Percentiles rank a stretch among this genome's conserved stretches.
Conservation (phyloP, 1,140 invertebrate species). For the Drosophila gunungcola region DNA sequence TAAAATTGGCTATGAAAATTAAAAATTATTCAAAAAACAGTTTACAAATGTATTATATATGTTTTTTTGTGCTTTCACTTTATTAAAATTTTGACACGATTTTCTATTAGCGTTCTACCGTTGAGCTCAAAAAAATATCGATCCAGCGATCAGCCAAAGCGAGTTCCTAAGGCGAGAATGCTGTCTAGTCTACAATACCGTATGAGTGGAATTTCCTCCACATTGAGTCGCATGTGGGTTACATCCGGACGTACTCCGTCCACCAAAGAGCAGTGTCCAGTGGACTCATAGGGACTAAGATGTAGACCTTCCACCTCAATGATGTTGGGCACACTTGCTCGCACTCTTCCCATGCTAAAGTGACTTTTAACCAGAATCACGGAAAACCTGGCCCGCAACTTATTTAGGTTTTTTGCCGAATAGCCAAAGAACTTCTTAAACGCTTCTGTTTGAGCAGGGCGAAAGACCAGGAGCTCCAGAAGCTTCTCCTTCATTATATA, state of each 20-base stretch:
- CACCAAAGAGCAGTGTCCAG: slow-evolving; percentile 87
- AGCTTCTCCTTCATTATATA: slow-evolving; percentile 48
- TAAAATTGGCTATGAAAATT: too few relatives aligned
- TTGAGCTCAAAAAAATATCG: neutral
- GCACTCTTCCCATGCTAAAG: slow-evolving; percentile 55
- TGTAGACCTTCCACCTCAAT: slow-evolving; percentile 86
- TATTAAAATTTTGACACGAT: too few relatives aligned
- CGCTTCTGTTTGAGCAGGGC: slow-evolving; percentile 67
- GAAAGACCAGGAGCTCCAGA: slow-evolving; percentile 14
- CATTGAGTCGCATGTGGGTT: slow-evolving; percentile 79
- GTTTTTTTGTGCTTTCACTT: too few relatives aligned
- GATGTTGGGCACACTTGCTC: slow-evolving; percentile 64
- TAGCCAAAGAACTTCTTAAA: slow-evolving; percentile 62
- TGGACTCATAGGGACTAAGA: slow-evolving; percentile 84
- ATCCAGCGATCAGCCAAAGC: slow-evolving; percentile 20
- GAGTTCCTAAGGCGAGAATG: neutral
- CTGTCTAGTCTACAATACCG: slow-evolving; percentile 41
- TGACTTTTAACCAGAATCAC: slow-evolving; percentile 67
- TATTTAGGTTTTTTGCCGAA: slow-evolving; percentile 14
- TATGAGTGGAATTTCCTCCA: slow-evolving; percentile 31
- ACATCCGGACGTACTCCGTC: slow-evolving; percentile 86
- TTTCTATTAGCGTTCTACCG: too few relatives aligned
- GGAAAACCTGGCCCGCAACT: slow-evolving; percentile 33
- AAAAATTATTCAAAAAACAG: too few relatives aligned
- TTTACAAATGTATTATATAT: too few relatives aligned